These are phyloP conservation scores for Macrobrachium rosenbergii DNA, from an alignment of 1,140 invertebrate genomes.

Conservation along the genomic window DNA sequence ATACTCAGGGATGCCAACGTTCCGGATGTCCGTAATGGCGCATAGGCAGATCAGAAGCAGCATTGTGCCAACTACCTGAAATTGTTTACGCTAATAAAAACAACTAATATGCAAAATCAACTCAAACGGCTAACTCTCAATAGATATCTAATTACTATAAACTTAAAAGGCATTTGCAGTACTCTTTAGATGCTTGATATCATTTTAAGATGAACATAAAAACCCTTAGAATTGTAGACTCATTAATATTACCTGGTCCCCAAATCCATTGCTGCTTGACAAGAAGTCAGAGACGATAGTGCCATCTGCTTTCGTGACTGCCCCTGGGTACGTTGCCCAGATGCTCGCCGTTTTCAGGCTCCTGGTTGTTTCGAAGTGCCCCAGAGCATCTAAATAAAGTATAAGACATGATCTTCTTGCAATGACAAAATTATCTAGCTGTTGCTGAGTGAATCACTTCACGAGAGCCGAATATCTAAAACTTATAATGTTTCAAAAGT, in stretches of 20 bases:
- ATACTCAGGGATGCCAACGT: conserved; percentile 71
- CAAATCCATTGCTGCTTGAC: conserved; percentile 63
- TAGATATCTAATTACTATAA: too few relatives aligned
- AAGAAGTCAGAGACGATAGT: conserved; percentile 46
- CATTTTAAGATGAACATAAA: neutral
- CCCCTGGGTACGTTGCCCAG: conserved; percentile 75
- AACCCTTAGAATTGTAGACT: too few relatives aligned
- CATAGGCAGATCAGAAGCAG: conserved; percentile 74
- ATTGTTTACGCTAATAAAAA: conserved; percentile 79
- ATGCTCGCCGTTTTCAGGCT: conserved; percentile 73
- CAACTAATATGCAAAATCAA: conserved; percentile 74
- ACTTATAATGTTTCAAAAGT: too few relatives aligned
- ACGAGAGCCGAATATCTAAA: neutral
- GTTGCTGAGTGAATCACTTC: neutral
- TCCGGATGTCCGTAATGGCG: conserved; percentile 74
- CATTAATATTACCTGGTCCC: conserved; percentile 38
- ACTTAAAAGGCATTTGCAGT: too few relatives aligned
- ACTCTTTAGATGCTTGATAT: neutral
- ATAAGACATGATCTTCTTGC: too few relatives aligned
- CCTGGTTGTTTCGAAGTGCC: conserved; percentile 70
- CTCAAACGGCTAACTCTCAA: too few relatives aligned
- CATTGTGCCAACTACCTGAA: conserved; percentile 75
- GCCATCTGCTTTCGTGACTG: conserved; percentile 47
- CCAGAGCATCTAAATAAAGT: conserved; percentile 70
- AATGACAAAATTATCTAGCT: too few relatives aligned